Evolutionary conservation across 2,113 vertebrate species (phyloP).

Genomic region (Misgurnus anguillicaudatus): DNA sequence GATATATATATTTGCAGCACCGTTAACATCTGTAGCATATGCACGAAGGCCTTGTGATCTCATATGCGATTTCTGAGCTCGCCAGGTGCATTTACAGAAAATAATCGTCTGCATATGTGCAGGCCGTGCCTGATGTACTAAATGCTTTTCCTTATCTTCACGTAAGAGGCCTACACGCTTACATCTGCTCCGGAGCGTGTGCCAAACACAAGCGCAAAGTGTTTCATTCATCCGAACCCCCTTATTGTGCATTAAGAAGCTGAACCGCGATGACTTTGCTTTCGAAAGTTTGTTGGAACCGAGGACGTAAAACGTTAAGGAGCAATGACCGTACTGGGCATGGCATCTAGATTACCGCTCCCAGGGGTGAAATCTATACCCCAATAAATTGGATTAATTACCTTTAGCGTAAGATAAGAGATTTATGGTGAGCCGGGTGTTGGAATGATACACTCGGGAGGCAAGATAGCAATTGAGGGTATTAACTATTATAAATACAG

Average conservation of each 20-base stretch:
- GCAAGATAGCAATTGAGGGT: conserved; percentile 28
- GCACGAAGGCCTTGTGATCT: background rate
- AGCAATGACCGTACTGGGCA: conserved; percentile 24
- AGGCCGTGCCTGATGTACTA: background rate
- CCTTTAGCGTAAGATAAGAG: conserved; percentile 41
- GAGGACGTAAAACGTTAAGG: conserved; percentile 11
- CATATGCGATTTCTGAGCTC: conserved; percentile 6
- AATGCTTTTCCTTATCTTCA: conserved; percentile 13
- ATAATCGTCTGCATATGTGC: background rate
- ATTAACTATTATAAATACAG: conserved; percentile 41
- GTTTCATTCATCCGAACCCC: background rate
- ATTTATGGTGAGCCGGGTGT: conserved; percentile 19
- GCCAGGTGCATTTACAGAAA: conserved; percentile 22
- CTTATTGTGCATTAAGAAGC: background rate
- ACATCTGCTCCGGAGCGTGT: conserved; percentile 4
- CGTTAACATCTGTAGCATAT: conserved; percentile 17
- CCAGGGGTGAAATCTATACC: conserved; percentile 28
- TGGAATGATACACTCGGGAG: conserved; percentile 44
- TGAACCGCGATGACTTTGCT: background rate
- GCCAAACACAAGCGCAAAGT: background rate
- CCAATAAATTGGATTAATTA: conserved; percentile 50
- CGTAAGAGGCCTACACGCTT: conserved; percentile 9
- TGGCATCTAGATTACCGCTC: conserved; percentile 16
- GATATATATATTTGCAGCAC: background rate
- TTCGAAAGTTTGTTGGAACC: conserved; percentile 13